phyloP scores from a whole-genome alignment of 2,113 vertebrate genomes.

The Nycticryphes semicollaris region DNA sequence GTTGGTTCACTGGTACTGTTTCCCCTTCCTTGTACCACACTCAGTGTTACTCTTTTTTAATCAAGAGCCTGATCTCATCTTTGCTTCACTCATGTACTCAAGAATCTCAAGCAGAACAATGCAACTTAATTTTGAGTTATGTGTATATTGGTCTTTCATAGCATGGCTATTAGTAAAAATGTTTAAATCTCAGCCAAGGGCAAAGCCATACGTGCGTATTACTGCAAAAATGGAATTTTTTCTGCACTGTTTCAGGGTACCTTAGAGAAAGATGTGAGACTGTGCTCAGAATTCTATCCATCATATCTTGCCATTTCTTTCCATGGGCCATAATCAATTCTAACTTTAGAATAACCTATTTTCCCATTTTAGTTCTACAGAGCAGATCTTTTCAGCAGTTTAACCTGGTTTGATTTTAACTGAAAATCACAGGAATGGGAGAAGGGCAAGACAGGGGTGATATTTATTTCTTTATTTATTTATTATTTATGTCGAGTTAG shows the following conservation, averaged over 20 bases:
- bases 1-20: neutral
- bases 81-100: neutral
- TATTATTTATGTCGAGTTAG: neutral
- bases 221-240: neutral
- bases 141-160: neutral
- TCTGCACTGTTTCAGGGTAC: neutral
- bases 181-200: neutral
- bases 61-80: neutral
- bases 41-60: neutral
- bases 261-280: neutral
- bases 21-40: neutral
- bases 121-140: neutral
- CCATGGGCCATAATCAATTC: neutral
- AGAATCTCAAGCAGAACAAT: neutral
- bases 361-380: neutral
- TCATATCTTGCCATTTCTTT: neutral
- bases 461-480: neutral
- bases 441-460: fast-evolving
- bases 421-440: neutral
- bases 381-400: neutral
- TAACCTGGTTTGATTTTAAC: neutral
- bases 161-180: neutral
- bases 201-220: neutral
- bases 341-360: neutral
- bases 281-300: neutral